A percentile compares a stretch with the other conserved stretches of the same genome.
These are phyloP conservation scores for Stenodera caucasica DNA, from an alignment of 2,888 invertebrate genomes.

Conservation along the genomic window DNA sequence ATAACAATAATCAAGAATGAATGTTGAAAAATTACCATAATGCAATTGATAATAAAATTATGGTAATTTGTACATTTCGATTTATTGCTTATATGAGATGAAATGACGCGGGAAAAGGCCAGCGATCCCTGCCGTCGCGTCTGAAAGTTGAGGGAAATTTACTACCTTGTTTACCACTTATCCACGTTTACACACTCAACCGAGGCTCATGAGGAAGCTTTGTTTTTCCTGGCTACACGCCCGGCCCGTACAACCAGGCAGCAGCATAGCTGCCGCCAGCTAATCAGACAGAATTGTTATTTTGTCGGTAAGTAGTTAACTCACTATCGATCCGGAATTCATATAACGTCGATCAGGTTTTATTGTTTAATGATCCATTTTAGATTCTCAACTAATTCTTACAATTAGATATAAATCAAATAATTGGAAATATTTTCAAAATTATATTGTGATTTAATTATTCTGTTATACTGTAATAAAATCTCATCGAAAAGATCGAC, in stretches of 20 bases:
- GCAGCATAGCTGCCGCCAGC: conserved; percentile 42
- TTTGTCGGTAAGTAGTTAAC: conserved; percentile 50
- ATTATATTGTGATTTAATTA: conserved; percentile 1
- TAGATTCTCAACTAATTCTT: background rate
- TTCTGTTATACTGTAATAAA: background rate
- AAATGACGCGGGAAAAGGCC: conserved; percentile 40
- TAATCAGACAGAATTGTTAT: conserved; percentile 52
- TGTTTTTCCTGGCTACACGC: conserved; percentile 55
- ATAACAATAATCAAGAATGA: conserved; percentile 2
- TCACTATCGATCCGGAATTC: conserved; percentile 46
- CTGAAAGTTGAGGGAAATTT: conserved; percentile 53
- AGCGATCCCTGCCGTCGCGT: conserved; percentile 43
- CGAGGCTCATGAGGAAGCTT: conserved; percentile 50
- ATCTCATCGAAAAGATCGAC: background rate
- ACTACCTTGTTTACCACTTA: conserved; percentile 59
- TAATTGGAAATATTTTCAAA: background rate
- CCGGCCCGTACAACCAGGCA: conserved; percentile 37
- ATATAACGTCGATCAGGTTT: conserved; percentile 30
- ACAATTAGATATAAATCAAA: background rate
- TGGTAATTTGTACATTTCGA: conserved; percentile 19
- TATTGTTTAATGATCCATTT: conserved; percentile 14
- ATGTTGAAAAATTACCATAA: no score
- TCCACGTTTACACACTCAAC: conserved; percentile 56
- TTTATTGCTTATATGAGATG: conserved; percentile 31
- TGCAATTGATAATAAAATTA: no score